A percentile compares a stretch with the other conserved stretches of the same genome.
phyloP scores from a whole-genome alignment of 2,888 invertebrate species.

The Apamea monoglypha region DNA sequence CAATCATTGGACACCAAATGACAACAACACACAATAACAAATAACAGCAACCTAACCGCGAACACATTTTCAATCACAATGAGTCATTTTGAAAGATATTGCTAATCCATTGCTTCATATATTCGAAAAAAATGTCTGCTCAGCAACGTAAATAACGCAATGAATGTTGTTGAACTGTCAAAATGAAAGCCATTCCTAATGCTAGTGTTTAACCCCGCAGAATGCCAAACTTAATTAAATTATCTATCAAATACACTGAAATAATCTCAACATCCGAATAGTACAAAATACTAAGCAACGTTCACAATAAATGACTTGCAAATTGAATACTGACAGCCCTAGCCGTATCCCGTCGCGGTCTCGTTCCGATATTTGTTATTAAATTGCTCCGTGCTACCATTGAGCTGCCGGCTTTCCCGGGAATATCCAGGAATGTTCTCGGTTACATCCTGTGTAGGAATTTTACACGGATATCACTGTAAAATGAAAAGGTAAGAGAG shows the following conservation, averaged over 20 bases:
- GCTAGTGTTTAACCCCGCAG: not conserved
- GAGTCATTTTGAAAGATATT: not conserved
- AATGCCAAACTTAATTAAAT: not conserved
- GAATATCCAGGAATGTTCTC: conserved; percentile 21
- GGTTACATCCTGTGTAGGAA: conserved; percentile 29
- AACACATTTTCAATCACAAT: no score
- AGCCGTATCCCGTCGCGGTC: not conserved
- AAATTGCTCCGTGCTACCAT: conserved; percentile 22
- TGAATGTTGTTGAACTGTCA: not conserved
- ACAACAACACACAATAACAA: not conserved
- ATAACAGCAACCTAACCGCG: not conserved
- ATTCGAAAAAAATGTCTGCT: not conserved
- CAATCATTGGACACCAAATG: not conserved
- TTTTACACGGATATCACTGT: conserved; percentile 36
- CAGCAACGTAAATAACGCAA: not conserved
- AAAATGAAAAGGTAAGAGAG: conserved; percentile 40
- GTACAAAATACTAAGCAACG: not conserved
- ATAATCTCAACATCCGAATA: not conserved
- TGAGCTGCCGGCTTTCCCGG: conserved; percentile 17
- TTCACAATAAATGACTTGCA: not conserved
- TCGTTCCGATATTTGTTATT: conserved; percentile 43
- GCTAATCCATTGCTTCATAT: no score
- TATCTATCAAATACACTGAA: not conserved
- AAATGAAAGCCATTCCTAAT: not conserved
- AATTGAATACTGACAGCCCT: conserved; percentile 8